phyloP scores from a whole-genome alignment of 1,140 invertebrate genomes.

The Diorhabda carinulata region DNA sequence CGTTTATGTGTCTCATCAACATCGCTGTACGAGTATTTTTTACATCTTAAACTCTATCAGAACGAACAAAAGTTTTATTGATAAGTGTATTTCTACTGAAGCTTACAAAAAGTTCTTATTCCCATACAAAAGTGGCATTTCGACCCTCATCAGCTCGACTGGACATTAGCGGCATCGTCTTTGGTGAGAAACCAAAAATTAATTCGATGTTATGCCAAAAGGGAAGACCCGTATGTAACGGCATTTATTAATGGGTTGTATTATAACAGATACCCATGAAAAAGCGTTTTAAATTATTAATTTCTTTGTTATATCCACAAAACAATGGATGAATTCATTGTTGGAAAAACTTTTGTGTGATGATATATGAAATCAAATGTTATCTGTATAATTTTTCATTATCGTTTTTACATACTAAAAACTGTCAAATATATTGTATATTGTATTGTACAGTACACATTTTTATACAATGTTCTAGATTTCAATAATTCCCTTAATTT shows the following conservation, averaged over 20 bases:
- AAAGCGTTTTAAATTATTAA: neutral
- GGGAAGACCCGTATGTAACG: neutral
- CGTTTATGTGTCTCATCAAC: too few relatives aligned
- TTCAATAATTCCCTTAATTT: too few relatives aligned
- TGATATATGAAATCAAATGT: too few relatives aligned
- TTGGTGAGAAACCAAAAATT: neutral
- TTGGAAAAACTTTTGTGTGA: too few relatives aligned
- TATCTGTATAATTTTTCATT: too few relatives aligned
- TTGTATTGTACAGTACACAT: too few relatives aligned
- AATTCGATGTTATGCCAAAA: neutral
- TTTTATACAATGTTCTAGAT: too few relatives aligned
- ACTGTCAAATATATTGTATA: too few relatives aligned
- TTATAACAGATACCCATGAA: neutral
- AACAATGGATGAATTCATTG: too few relatives aligned
- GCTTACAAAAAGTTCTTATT: neutral
- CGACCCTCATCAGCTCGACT: neutral
- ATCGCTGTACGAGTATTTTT: too few relatives aligned
- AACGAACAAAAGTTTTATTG: neutral
- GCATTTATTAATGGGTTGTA: slow-evolving; percentile 1
- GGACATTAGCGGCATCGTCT: neutral
- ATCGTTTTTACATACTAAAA: too few relatives aligned
- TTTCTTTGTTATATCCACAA: neutral
- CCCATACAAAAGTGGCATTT: neutral
- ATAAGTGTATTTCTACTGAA: neutral
- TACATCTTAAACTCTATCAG: neutral